These are phyloP conservation scores for Hormaphis cornu DNA, from an alignment of 1,140 invertebrate genomes.

Conservation along the genomic window DNA sequence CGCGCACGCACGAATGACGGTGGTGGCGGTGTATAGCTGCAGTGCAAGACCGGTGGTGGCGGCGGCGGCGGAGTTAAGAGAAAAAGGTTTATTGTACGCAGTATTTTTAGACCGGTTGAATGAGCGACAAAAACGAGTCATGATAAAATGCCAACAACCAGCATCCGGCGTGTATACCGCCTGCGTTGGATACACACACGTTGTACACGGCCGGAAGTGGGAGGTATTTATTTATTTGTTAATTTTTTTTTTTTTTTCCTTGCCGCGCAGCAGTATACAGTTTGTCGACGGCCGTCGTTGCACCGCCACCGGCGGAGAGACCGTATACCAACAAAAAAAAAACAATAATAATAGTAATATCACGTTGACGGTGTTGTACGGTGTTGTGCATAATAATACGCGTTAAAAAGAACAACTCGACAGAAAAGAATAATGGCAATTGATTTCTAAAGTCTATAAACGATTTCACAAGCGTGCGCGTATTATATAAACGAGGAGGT, in stretches of 20 bases:
- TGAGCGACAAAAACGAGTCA: conserved; percentile 28
- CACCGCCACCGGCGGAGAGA: neutral
- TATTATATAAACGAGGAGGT: neutral
- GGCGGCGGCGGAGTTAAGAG: conserved; percentile 6
- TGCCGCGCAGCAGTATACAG: neutral
- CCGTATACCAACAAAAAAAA: neutral
- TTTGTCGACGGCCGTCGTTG: neutral
- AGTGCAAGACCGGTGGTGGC: no score
- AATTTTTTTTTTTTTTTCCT: conserved; percentile 4
- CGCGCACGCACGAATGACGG: neutral
- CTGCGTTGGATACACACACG: neutral
- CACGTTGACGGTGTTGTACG: neutral
- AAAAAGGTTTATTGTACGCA: conserved; percentile 18
- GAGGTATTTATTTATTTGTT: conserved; percentile 21
- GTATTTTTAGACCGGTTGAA: conserved; percentile 29
- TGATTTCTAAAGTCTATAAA: neutral
- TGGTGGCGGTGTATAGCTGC: no score
- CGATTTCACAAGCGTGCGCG: neutral
- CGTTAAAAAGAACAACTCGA: neutral
- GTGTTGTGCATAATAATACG: neutral
- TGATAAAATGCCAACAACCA: conserved; percentile 28
- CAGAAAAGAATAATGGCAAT: neutral
- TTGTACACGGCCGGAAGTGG: conserved; percentile 1
- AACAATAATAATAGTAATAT: neutral
- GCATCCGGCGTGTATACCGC: conserved; percentile 5